phyloP scores from a whole-genome alignment of 2,113 vertebrate species.

The Heterochromis multidens region DNA sequence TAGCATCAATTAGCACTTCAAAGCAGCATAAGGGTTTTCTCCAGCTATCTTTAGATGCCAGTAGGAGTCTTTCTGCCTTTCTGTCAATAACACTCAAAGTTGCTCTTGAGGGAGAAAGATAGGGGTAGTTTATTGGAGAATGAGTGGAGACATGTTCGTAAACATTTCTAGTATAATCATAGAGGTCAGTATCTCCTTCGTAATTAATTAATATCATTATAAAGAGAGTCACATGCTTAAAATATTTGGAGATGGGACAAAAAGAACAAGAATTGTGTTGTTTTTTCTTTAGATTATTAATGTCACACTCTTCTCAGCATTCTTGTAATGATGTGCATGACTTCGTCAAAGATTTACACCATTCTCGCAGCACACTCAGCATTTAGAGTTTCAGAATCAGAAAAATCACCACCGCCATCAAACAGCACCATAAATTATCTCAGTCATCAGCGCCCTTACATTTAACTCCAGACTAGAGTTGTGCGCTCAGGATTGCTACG shows the following conservation, averaged over 20 bases:
- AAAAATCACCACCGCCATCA: conserved; percentile 4
- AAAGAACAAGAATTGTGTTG: neutral
- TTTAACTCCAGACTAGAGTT: conserved; percentile 5
- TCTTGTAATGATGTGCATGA: conserved; percentile 33
- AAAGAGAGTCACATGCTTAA: neutral
- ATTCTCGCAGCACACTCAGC: neutral
- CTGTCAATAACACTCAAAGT: conserved; percentile 60
- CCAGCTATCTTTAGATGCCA: conserved; percentile 64
- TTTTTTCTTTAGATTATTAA: conserved; percentile 10
- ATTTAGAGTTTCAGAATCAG: neutral
- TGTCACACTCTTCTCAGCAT: neutral
- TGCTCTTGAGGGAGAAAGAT: neutral
- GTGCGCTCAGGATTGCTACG: neutral
- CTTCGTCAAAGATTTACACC: conserved; percentile 7
- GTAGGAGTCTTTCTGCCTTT: conserved; percentile 47
- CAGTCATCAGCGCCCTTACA: conserved; percentile 15
- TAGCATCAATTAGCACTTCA: conserved; percentile 72
- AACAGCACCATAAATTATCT: neutral
- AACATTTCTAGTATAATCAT: neutral
- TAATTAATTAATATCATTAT: conserved; percentile 12
- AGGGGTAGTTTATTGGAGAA: neutral
- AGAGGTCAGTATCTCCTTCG: conserved; percentile 26
- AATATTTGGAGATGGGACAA: neutral
- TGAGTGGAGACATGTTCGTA: neutral
- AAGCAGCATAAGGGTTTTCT: conserved; percentile 49